A percentile compares a stretch with the other conserved stretches of the same genome.
Evolutionary conservation across 2,888 invertebrate genomes (phyloP).

Genomic region (Hirtodrosophila cameraria): DNA sequence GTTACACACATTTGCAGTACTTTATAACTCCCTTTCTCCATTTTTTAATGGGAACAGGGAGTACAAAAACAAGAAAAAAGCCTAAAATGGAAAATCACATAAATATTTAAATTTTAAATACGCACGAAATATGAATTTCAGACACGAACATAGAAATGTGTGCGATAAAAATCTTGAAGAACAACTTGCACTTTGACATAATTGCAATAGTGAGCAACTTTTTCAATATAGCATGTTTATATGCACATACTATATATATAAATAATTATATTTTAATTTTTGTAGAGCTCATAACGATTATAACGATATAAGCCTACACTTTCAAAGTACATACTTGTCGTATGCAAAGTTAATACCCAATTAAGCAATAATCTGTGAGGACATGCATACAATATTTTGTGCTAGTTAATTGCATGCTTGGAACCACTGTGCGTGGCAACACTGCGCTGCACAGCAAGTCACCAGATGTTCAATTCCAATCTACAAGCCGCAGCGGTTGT

Average conservation of each 20-base stretch:
- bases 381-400: neutral
- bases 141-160: conserved; percentile 6
- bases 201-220: too few relatives aligned
- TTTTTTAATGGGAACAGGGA: too few relatives aligned
- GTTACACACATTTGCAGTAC: too few relatives aligned
- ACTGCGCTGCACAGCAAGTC: conserved; percentile 62
- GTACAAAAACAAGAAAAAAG: too few relatives aligned
- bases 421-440: conserved; percentile 53
- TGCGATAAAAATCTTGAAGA: too few relatives aligned
- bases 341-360: neutral
- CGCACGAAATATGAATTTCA: conserved; percentile 31
- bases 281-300: conserved; percentile 5
- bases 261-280: neutral
- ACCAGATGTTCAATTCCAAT: conserved; percentile 68
- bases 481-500: conserved; percentile 35
- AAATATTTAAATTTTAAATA: neutral
- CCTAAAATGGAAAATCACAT: neutral
- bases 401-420: conserved; percentile 13
- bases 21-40: too few relatives aligned
- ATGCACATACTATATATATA: too few relatives aligned
- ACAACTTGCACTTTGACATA: too few relatives aligned
- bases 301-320: neutral
- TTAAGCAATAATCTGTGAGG: neutral
- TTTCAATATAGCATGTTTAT: too few relatives aligned
- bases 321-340: too few relatives aligned